These are phyloP conservation scores for Crossocerus cetratus DNA, from an alignment of 2,888 invertebrate genomes.

Conservation along the genomic window DNA sequence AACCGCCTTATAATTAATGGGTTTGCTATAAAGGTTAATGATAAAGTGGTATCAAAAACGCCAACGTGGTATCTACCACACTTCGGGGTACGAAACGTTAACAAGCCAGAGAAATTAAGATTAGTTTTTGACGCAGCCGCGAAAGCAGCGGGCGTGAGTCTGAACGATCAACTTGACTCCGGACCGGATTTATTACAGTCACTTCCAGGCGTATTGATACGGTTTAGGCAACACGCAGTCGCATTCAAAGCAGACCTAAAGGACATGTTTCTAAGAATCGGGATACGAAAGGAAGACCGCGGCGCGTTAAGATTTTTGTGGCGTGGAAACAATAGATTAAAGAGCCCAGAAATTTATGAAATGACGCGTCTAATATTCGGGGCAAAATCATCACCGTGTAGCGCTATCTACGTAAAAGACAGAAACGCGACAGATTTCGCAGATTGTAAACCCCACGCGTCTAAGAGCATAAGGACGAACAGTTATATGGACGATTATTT, in stretches of 20 bases:
- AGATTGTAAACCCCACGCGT: neutral
- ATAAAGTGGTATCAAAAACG: neutral
- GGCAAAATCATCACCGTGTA: neutral
- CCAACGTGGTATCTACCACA: neutral
- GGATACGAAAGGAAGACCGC: neutral
- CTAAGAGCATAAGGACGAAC: neutral
- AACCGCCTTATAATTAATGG: neutral
- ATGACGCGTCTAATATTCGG: conserved; percentile 1
- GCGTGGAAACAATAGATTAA: neutral
- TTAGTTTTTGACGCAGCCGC: conserved; percentile 3
- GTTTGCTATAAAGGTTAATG: neutral
- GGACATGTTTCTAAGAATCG: neutral
- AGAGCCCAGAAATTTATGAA: neutral
- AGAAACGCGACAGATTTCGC: neutral
- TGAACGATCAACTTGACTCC: neutral
- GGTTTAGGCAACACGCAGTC: neutral
- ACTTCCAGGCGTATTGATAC: neutral
- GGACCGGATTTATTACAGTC: conserved; percentile 3
- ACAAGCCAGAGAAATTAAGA: neutral
- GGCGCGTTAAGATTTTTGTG: neutral
- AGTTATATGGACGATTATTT: conserved; percentile 7
- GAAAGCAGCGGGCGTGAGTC: neutral
- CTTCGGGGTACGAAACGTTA: neutral
- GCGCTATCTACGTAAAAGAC: conserved; percentile 4
- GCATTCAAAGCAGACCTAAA: neutral